Conservation (phyloP, 2,888 invertebrate species). For the Torymus tubicola region DNA sequence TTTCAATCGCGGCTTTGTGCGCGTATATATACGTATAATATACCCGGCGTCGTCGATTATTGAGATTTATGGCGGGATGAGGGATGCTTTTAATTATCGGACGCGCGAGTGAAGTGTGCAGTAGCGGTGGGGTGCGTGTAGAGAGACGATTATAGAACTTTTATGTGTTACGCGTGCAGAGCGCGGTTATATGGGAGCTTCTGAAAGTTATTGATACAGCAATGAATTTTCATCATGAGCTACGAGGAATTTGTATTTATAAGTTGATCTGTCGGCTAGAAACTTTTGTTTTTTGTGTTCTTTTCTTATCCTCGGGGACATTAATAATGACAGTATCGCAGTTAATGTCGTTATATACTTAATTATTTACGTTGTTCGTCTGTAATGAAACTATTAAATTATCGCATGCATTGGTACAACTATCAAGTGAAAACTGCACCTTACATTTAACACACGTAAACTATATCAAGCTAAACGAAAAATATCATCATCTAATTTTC, state of each 20-base stretch:
- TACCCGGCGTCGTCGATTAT: conserved; percentile 28
- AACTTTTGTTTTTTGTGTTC: neutral
- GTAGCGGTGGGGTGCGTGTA: neutral
- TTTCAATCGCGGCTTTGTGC: conserved; percentile 12
- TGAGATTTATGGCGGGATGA: conserved; percentile 36
- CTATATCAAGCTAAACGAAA: no score
- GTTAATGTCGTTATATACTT: no score
- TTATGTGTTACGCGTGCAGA: conserved; percentile 7
- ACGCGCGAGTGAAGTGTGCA: neutral
- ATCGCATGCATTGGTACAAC: no score
- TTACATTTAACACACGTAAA: no score
- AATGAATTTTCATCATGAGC: neutral
- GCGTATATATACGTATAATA: no score
- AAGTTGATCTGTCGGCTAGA: neutral
- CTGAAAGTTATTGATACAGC: neutral
- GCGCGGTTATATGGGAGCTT: conserved; percentile 20
- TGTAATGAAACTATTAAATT: no score
- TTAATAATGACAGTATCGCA: no score
- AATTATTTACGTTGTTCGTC: no score
- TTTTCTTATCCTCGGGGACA: no score
- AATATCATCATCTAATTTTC: no score
- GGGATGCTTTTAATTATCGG: conserved; percentile 18
- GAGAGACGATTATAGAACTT: conserved; percentile 17
- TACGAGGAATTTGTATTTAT: neutral
- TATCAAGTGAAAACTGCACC: no score